Conservation (phyloP, 2,888 invertebrate species). For the Hoplodrina ambigua region DNA sequence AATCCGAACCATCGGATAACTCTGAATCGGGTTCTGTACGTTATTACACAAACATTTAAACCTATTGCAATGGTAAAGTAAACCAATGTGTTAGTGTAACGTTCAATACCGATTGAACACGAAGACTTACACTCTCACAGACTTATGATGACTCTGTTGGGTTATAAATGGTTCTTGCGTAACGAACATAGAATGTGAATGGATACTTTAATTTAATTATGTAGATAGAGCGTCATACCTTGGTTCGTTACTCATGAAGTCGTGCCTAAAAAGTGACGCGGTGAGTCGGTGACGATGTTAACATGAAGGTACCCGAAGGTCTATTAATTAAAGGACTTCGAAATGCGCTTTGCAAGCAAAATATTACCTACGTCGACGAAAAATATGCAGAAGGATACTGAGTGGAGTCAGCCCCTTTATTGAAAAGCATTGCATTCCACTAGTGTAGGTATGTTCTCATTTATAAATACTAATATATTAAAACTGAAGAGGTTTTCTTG, state of each 20-base stretch:
- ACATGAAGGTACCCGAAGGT: not conserved
- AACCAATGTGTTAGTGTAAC: slow-evolving; percentile 71
- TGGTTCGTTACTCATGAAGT: slow-evolving; percentile 35
- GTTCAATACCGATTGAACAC: slow-evolving; percentile 68
- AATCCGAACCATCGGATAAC: slow-evolving; percentile 31
- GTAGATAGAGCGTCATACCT: slow-evolving; percentile 27
- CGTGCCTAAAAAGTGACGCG: slow-evolving; percentile 19
- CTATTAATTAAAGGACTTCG: slow-evolving; percentile 7
- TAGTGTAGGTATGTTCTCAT: not conserved
- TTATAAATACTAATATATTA: no score
- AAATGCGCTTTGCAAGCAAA: not conserved
- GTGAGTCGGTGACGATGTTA: slow-evolving; percentile 7
- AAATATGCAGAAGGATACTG: not conserved
- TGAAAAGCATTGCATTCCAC: no score
- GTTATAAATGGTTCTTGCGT: slow-evolving; percentile 55
- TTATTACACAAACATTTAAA: slow-evolving; percentile 39
- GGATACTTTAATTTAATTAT: slow-evolving; percentile 54
- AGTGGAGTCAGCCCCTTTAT: not conserved
- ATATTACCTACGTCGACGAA: not conserved
- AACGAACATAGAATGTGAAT: slow-evolving; percentile 49
- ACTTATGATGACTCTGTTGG: slow-evolving; percentile 49
- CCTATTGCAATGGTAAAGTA: slow-evolving; percentile 57
- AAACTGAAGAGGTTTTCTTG: no score
- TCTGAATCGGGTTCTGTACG: slow-evolving; percentile 14
- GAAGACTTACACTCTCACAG: slow-evolving; percentile 72